phyloP scores from a whole-genome alignment of 2,113 vertebrate species.

The Strix aluco region DNA sequence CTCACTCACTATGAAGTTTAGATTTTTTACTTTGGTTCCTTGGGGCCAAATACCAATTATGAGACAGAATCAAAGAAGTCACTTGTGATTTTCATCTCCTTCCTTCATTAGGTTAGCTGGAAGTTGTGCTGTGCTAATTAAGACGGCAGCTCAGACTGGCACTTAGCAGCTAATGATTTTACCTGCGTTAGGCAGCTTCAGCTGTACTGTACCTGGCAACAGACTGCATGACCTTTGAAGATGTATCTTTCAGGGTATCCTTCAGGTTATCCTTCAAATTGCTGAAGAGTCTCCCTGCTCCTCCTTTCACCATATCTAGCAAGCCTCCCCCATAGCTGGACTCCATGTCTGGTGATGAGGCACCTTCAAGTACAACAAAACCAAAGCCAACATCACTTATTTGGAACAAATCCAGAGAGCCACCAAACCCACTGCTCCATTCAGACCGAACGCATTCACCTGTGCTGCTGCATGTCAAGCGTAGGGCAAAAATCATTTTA shows the following conservation, averaged over 20 bases:
- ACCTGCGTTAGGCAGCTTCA: background rate
- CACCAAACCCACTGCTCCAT: background rate
- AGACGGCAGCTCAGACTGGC: background rate
- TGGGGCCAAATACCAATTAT: background rate
- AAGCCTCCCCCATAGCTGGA: conserved; percentile 91
- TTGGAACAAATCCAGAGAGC: background rate
- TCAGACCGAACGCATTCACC: rapidly evolving
- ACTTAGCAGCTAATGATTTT: background rate
- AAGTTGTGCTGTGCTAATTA: background rate
- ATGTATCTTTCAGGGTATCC: conserved; percentile 97
- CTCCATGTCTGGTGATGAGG: conserved; percentile 90
- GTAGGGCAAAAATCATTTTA: rapidly evolving
- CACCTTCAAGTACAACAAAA: conserved; percentile 59
- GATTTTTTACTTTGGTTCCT: background rate
- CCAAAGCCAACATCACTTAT: background rate
- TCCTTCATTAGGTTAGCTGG: background rate
- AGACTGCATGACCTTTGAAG: conserved; percentile 97
- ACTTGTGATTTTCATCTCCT: background rate
- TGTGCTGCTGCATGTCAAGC: rapidly evolving
- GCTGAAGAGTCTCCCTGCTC: conserved; percentile 97
- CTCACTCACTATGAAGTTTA: background rate
- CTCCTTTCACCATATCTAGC: conserved; percentile 97
- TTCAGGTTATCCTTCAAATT: conserved; percentile 98
- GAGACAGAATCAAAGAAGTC: background rate
- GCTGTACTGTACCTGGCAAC: conserved; percentile 86